These are phyloP conservation scores for Heliangelus exortis DNA, from an alignment of 2,797 vertebrate genomes.

Conservation along the genomic window DNA sequence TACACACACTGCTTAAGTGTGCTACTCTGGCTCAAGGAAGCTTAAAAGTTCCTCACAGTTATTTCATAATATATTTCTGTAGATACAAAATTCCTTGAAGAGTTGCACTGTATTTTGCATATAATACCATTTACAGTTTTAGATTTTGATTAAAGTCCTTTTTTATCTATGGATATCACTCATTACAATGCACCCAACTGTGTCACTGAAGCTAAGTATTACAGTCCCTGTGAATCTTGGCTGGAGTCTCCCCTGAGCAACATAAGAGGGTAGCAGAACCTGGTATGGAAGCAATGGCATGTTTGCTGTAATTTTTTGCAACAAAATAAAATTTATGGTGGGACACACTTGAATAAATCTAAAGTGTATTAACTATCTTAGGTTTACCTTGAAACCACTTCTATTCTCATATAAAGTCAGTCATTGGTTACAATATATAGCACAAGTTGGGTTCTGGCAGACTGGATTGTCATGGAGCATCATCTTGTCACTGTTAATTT, in stretches of 20 bases:
- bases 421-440: not conserved
- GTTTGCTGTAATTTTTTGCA: not conserved
- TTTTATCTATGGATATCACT: not conserved
- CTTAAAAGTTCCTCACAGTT: not conserved
- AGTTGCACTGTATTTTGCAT: not conserved
- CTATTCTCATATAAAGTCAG: not conserved
- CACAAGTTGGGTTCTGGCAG: not conserved
- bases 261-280: not conserved
- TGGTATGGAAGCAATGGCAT: accelerated
- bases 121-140: not conserved
- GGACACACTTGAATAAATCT: not conserved
- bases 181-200: not conserved
- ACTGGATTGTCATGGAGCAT: not conserved
- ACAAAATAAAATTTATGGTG: not conserved
- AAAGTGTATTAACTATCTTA: not conserved
- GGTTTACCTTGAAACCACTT: not conserved
- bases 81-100: not conserved
- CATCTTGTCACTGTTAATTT: not conserved
- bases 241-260: not conserved
- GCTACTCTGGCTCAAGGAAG: not conserved
- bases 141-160: not conserved
- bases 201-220: not conserved
- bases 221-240: not conserved
- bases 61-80: not conserved
- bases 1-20: too few species aligned